These are phyloP conservation scores for Cryptotermes secundus DNA, from an alignment of 1,140 invertebrate species.

Conservation along the genomic window DNA sequence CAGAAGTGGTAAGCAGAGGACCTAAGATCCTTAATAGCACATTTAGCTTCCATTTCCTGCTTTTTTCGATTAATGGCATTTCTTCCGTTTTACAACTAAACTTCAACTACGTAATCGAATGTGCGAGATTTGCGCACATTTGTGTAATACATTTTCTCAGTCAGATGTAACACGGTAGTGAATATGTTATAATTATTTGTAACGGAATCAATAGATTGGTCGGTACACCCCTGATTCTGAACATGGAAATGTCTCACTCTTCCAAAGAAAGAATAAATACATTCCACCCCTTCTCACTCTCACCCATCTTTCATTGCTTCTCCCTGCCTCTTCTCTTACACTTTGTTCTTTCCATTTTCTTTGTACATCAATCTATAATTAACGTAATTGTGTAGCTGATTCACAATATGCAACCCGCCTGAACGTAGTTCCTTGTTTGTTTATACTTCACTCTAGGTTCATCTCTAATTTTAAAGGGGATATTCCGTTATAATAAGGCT, in stretches of 20 bases:
- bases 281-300: background rate
- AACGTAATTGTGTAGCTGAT: slow-evolving; percentile 12
- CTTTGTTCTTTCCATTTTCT: background rate
- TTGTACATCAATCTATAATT: slow-evolving; percentile 6
- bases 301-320: background rate
- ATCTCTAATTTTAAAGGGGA: background rate
- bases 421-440: background rate
- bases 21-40: too few species aligned
- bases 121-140: too few species aligned
- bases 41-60: too few species aligned
- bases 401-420: background rate
- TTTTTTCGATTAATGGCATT: too few species aligned
- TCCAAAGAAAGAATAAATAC: background rate
- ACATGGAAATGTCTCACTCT: background rate
- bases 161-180: too few species aligned
- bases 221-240: background rate
- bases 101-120: too few species aligned
- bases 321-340: background rate
- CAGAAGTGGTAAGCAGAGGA: too few species aligned
- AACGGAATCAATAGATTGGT: background rate
- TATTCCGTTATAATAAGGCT: background rate
- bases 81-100: too few species aligned
- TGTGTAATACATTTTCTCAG: too few species aligned
- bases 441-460: background rate
- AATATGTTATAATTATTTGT: too few species aligned